These are phyloP conservation scores for Dermatemys mawii DNA, from an alignment of 2,113 vertebrate species.

Conservation along the genomic window DNA sequence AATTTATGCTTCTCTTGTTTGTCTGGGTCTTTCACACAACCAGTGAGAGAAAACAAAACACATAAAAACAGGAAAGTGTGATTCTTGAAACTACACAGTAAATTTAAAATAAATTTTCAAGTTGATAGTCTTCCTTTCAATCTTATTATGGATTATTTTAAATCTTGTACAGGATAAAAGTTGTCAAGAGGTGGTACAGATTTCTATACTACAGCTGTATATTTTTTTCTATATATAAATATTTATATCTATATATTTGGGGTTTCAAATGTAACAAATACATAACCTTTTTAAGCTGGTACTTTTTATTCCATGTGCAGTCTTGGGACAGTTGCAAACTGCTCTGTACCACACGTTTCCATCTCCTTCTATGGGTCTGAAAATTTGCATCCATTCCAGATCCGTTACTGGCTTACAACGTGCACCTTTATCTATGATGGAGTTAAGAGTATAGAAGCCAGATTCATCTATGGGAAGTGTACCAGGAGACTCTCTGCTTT, in stretches of 20 bases:
- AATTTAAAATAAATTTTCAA: conserved; percentile 7
- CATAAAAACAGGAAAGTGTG: neutral
- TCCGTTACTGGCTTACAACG: conserved; percentile 50
- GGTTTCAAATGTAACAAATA: neutral
- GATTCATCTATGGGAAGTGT: neutral
- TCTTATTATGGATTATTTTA: neutral
- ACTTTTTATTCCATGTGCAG: neutral
- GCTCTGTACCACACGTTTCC: neutral
- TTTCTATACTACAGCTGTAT: neutral
- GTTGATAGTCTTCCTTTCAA: neutral
- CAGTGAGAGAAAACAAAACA: neutral
- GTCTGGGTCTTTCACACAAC: neutral
- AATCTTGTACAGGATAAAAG: neutral
- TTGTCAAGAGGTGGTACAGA: neutral
- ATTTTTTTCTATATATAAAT: too few species aligned
- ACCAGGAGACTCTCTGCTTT: neutral
- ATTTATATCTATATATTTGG: neutral
- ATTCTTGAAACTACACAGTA: conserved; percentile 11
- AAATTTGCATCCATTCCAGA: conserved; percentile 71
- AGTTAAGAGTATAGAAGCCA: conserved; percentile 2
- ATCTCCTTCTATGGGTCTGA: conserved; percentile 53
- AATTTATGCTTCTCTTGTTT: neutral
- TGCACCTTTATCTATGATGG: neutral
- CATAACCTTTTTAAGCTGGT: conserved; percentile 53
- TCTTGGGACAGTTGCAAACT: neutral